Evolutionary conservation across 2,113 vertebrate species (phyloP), one percentile per base, ranked within the genome.

Genomic region (Mustelus asterias): DNA sequence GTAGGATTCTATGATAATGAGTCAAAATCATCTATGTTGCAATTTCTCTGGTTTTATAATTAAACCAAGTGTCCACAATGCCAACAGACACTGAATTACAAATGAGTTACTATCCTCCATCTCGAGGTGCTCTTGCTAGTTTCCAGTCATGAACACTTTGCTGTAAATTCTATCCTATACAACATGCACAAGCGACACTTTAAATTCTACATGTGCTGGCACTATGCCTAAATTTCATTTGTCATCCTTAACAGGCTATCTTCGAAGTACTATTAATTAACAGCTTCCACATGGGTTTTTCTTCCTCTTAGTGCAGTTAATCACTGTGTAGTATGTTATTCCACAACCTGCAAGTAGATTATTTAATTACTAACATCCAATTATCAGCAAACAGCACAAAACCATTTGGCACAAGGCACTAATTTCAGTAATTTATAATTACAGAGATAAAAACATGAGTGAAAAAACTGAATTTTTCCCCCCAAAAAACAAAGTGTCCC

Each of bases 381-480:
- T 94, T 94, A 94, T 44, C 93, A 95, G 67, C 67, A 95, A 95
- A 95, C 24, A 18, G 37, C 69, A 72, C 37, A 72, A 93, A 94
- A 95, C 48, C 37, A 93, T 76, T 44, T 54, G 22, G 94, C 41
- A 72, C 44, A 72, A 76, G 69, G 16, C 41, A 44, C 94, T 22
- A 93, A 54, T 54, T 89, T 58, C 63, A 69, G 94, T 76, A 26
- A 95, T 72, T 95, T 48, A 95, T 10, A 95, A 54, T 76, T 95
- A 72, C 37, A 70, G 70, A 14, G 6, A 72, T 95, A 8, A 20
- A n/a, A 37, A 65, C 37, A n/a, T 54, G 69, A 24, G 69, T 54
- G 69, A 54, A 54, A 54, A 54, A 54, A 54, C 2, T 54, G 48
- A 54, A 54, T 54, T 54, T 54, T 54, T 54, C 48, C 48, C 48